These are phyloP conservation scores for Epistrophe eligans DNA, from an alignment of 2,888 invertebrate genomes.

Conservation along the genomic window DNA sequence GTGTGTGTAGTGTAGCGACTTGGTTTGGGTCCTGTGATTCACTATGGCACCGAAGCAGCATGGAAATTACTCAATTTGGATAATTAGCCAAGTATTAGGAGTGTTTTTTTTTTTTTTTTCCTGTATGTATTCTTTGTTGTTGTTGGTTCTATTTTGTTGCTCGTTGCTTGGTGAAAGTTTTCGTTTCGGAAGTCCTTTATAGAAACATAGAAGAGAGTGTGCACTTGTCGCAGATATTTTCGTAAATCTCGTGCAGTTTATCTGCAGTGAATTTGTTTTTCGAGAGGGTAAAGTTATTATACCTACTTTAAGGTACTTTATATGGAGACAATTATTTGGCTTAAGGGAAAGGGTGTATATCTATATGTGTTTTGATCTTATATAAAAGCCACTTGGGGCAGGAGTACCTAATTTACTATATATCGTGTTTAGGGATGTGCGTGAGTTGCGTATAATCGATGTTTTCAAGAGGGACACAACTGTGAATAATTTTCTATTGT, in stretches of 20 bases:
- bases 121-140: neutral
- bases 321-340: neutral
- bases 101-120: slow-evolving; percentile 6
- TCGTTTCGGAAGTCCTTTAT: slow-evolving; percentile 2
- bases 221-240: slow-evolving; percentile 53
- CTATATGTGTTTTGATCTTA: neutral
- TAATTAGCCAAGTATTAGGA: slow-evolving; percentile 72
- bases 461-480: slow-evolving; percentile 23
- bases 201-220: slow-evolving; percentile 9
- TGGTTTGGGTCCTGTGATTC: slow-evolving; percentile 48
- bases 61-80: slow-evolving; percentile 74
- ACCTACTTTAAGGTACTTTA: neutral
- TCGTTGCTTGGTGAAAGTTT: slow-evolving; percentile 9
- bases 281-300: slow-evolving; percentile 28
- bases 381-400: slow-evolving; percentile 1
- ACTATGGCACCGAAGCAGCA: slow-evolving; percentile 60
- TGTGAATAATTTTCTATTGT: slow-evolving; percentile 37
- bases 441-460: slow-evolving; percentile 53
- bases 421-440: slow-evolving; percentile 33
- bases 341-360: neutral
- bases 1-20: slow-evolving; percentile 15
- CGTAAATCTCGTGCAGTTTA: slow-evolving; percentile 42
- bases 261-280: slow-evolving; percentile 50
- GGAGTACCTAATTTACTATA: neutral
- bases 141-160: neutral